Percentiles rank a stretch among this genome's conserved stretches.
Conservation (phyloP, 2,797 vertebrate genomes). For the Coreius guichenoti region DNA sequence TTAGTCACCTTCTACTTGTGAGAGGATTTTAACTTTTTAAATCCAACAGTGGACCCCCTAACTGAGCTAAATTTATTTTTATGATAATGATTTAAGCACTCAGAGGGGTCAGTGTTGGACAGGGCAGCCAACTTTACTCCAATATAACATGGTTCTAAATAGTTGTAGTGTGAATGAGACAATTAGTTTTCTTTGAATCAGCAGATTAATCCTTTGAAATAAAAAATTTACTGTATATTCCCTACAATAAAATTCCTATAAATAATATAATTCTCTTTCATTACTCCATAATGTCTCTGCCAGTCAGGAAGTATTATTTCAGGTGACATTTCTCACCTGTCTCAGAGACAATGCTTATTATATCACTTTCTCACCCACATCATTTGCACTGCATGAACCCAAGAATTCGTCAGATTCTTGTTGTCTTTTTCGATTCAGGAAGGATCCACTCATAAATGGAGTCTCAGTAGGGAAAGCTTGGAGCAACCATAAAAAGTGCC, state of each 20-base stretch:
- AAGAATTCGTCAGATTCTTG: slow-evolving; percentile 14
- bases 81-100: slow-evolving; percentile 27
- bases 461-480: slow-evolving; percentile 36
- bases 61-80: slow-evolving; percentile 15
- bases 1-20: slow-evolving; percentile 53
- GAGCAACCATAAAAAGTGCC: slow-evolving; percentile 66
- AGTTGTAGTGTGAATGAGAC: slow-evolving; percentile 31
- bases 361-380: background rate
- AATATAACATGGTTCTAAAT: slow-evolving; percentile 10
- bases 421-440: slow-evolving; percentile 33
- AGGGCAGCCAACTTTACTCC: background rate
- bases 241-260: background rate
- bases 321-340: background rate
- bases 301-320: background rate
- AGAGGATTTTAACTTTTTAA: slow-evolving; percentile 48
- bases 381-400: background rate
- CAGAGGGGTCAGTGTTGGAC: background rate
- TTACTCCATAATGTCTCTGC: background rate
- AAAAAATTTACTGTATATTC: background rate
- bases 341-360: background rate
- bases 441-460: slow-evolving; percentile 26
- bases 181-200: background rate
- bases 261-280: background rate
- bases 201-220: background rate
- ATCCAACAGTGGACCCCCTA: background rate